Base-by-base conservation (phyloP, 2,888 invertebrate species). In the Hesperia comma region DNA sequence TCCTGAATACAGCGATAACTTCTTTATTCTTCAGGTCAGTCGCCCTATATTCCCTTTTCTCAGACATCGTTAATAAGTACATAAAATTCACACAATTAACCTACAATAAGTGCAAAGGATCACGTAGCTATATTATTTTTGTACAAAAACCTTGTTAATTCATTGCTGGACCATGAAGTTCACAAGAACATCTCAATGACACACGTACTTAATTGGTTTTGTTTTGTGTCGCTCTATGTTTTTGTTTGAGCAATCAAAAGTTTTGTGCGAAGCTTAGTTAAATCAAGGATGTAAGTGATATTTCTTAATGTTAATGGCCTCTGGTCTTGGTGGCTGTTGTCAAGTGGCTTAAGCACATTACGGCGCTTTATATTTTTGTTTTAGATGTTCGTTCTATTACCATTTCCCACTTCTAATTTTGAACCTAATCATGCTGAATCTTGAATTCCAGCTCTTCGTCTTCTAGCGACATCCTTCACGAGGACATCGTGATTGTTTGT, bases 181-280 rank as follows among this genome's bases (percentile, higher is more conserved):
- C 49, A 19, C 19, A 49, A 49, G 49, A 49, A 62, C 41, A 19
- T 63, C 46, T 63, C 63, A 63, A 63, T 63, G 63, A 33, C 55
- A 63, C 63, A 63, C 63, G 63, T 63, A 33, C 46, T 32, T 63
- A 55, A 55, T 63, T 63, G 41, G 26, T 54, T 61, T 32, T 43
- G 49, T 49, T 41, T 17, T 41, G 54, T 62, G 14, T 62, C 37
- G 15, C 17, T 14, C 55, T 43, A 46, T 5, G 21, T 63, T 49
- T 53, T 46, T 49, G 55, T n/a, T 46, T 63, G 32, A 32, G 54
- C 43, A 54, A 54, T 62, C 41, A 26, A 17, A 32, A 26, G 60
- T 49, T 33, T 6, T 15, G 6, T 46, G 7, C 1, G 2, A n/a
- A n/a, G n/a, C n/a, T 1, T 43, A 7, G 46, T 17, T 15, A 46